phyloP scores from a whole-genome alignment of 2,888 invertebrate species.

The Ernsta delagoae region DNA sequence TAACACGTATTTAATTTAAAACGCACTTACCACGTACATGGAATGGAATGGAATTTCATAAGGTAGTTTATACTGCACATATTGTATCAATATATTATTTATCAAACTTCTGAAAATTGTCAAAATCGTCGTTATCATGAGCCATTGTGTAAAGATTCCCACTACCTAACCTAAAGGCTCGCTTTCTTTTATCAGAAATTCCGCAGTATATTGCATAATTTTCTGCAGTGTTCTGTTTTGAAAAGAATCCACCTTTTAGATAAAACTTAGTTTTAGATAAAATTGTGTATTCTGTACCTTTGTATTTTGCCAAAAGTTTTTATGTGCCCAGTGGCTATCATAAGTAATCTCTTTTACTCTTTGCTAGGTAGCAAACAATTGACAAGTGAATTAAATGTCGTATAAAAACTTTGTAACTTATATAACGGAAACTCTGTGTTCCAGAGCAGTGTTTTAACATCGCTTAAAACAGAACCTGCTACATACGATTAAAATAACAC shows the following conservation, averaged over 20 bases:
- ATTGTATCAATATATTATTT: neutral
- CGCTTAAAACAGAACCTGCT: neutral
- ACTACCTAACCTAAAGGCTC: constrained; percentile 1
- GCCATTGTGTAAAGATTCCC: neutral
- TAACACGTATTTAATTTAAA: neutral
- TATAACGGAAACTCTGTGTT: too few species aligned
- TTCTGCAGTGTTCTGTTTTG: constrained; percentile 1
- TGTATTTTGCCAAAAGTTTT: neutral
- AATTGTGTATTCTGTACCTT: neutral
- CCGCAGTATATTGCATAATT: neutral
- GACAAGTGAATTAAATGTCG: too few species aligned
- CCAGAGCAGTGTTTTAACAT: neutral
- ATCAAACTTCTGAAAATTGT: neutral
- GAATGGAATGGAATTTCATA: neutral
- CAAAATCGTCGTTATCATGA: neutral
- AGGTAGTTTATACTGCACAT: neutral
- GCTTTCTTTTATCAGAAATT: neutral
- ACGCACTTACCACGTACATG: neutral
- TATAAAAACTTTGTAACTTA: too few species aligned
- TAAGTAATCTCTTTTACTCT: too few species aligned
- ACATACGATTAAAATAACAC: neutral
- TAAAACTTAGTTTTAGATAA: neutral
- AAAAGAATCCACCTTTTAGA: neutral
- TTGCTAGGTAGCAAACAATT: too few species aligned
- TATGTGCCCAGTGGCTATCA: too few species aligned